Base-by-base conservation (phyloP, 2,113 vertebrate genomes). In the Loxodonta africana region DNA sequence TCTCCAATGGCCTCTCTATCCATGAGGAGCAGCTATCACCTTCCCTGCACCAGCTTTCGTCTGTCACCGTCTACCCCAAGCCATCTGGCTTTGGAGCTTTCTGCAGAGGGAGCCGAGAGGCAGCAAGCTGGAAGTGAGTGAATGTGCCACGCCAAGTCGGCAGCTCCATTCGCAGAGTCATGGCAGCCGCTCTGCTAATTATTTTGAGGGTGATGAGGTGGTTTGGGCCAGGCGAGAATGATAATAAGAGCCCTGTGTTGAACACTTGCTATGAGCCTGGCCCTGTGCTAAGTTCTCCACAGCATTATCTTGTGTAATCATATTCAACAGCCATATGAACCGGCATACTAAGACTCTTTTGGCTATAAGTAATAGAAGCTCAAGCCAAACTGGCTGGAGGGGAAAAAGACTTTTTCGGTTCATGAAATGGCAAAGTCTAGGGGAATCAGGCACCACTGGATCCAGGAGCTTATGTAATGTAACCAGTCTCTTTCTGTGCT, bases 301-400 rank as follows among this genome's bases (percentile, higher is more conserved):
- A 6, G 78, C 12, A n/a, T 48, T 60, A 26, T 69, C 67, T 88
- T 51, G 15, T 37, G 28, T 46, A 18, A 21, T 88, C 48, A 4
- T 23, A 60, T 14, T 69, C 63, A 44, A 26, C 4, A 28, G 25
- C 71, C 57, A 37, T 7, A 57, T 76, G 7, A 69, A 53, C 69
- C 63, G 74, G 76, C 60, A 77, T 71, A 28, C 41, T 28, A 33
- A 51, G 74, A 57, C 25, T 80, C 57, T 76, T 57, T n/a, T n/a
- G 26, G 30, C 37, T 23, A 85, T n/a, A 46, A 83, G 57, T 82
- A 73, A 60, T n/a, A 96, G 88, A 94, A 86, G 86, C 37, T 20
- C 63, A 33, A 62, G 85, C n/a, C 46, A 81, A 8, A 18, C 23
- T 8, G 53, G 41, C 48, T 77, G 5, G 8, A 78, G 28, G 37